These are phyloP conservation scores for Petrocephalus zakoni DNA, from an alignment of 2,113 vertebrate species.

Conservation along the genomic window DNA sequence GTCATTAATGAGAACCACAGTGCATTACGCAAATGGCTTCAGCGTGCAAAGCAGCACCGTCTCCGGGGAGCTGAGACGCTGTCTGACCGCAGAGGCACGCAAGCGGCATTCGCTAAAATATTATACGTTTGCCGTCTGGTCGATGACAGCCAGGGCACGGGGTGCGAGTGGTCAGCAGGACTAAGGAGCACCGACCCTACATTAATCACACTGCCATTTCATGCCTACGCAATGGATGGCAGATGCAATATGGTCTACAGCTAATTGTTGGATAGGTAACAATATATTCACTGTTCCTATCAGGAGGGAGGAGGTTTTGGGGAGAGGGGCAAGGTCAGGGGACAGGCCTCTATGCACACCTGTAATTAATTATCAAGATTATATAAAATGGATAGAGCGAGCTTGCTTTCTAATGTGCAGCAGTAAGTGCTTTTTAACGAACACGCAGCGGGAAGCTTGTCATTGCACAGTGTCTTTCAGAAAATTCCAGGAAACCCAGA, in stretches of 20 bases:
- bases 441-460: background rate
- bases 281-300: background rate
- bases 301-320: background rate
- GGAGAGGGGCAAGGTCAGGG: background rate
- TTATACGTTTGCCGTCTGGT: background rate
- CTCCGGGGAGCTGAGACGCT: background rate
- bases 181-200: background rate
- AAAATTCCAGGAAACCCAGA: too few relatives aligned
- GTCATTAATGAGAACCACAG: constrained; percentile 9
- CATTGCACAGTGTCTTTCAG: background rate
- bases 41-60: background rate
- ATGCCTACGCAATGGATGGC: background rate
- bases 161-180: background rate
- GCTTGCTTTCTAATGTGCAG: background rate
- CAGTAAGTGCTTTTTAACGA: background rate
- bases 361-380: background rate
- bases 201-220: background rate
- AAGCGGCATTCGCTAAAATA: background rate
- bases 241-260: background rate
- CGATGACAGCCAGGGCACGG: background rate
- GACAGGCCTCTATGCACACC: background rate
- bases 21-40: constrained; percentile 8
- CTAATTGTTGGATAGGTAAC: background rate
- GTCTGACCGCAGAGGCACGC: background rate
- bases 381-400: background rate